phyloP scores from a whole-genome alignment of 2,797 vertebrate genomes.

The Poeciliopsis paucimaculata region DNA sequence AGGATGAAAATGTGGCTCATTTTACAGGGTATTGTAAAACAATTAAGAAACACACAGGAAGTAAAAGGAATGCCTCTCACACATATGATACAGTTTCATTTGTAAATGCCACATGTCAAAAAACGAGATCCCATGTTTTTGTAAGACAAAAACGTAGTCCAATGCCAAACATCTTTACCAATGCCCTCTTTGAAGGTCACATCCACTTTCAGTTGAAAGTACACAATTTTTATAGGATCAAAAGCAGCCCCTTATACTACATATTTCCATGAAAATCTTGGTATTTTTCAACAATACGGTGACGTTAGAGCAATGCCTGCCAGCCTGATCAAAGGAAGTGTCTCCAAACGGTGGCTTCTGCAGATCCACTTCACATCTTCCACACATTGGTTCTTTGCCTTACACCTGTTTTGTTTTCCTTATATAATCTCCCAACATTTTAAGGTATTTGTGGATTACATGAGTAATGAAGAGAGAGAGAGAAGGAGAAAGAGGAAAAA shows the following conservation, averaged over 20 bases:
- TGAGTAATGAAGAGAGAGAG: background rate
- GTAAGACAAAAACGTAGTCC: background rate
- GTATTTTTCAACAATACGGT: background rate
- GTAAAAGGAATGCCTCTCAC: background rate
- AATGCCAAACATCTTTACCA: background rate
- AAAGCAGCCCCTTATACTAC: background rate
- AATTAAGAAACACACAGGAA: background rate
- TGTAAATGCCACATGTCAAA: background rate
- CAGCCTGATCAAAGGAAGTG: background rate
- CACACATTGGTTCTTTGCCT: conserved; percentile 2
- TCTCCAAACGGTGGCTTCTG: background rate
- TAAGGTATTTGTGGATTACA: background rate
- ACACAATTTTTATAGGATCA: background rate
- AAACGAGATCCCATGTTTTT: too few relatives aligned
- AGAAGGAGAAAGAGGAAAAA: too few relatives aligned
- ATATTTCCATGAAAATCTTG: background rate
- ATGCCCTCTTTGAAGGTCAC: background rate
- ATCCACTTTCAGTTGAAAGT: background rate
- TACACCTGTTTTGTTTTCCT: background rate
- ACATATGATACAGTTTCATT: background rate
- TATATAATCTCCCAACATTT: background rate
- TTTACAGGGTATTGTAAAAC: background rate
- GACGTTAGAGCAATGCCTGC: background rate
- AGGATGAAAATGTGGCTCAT: background rate
- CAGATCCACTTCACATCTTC: background rate